These are phyloP conservation scores for Argopecten irradians DNA, from an alignment of 1,140 invertebrate genomes.

Conservation along the genomic window DNA sequence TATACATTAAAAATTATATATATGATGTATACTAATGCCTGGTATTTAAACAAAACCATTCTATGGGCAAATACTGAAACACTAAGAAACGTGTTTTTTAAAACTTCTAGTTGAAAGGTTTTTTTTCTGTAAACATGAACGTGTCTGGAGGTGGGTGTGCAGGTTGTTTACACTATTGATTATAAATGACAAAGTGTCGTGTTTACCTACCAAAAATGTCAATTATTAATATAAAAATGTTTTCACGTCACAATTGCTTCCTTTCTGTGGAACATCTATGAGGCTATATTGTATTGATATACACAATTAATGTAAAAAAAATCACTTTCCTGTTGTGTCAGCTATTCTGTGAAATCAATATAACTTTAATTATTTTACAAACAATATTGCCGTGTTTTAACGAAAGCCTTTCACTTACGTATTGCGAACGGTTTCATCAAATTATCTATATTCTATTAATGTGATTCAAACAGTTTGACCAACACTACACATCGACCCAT, in stretches of 20 bases:
- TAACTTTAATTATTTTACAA: background rate
- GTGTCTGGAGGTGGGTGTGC: too few species aligned
- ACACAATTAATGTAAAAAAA: background rate
- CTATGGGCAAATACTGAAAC: too few species aligned
- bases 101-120: too few species aligned
- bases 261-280: background rate
- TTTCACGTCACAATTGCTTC: background rate
- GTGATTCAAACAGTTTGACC: too few species aligned
- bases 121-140: too few species aligned
- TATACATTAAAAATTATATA: too few species aligned
- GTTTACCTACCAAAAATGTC: background rate
- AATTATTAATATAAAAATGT: background rate
- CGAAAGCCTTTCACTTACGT: too few species aligned
- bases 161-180: background rate
- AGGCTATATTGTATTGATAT: background rate
- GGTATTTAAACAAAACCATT: too few species aligned
- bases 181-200: background rate
- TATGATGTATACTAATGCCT: too few species aligned
- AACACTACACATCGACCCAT: background rate
- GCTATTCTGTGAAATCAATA: background rate
- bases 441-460: too few species aligned
- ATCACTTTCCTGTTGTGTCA: background rate
- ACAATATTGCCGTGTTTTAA: background rate
- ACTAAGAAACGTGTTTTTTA: too few species aligned
- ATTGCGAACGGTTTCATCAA: too few species aligned